A percentile compares a stretch with the other conserved stretches of the same genome.
Conservation (phyloP, 2,113 vertebrate genomes). For the Struthio camelus region DNA sequence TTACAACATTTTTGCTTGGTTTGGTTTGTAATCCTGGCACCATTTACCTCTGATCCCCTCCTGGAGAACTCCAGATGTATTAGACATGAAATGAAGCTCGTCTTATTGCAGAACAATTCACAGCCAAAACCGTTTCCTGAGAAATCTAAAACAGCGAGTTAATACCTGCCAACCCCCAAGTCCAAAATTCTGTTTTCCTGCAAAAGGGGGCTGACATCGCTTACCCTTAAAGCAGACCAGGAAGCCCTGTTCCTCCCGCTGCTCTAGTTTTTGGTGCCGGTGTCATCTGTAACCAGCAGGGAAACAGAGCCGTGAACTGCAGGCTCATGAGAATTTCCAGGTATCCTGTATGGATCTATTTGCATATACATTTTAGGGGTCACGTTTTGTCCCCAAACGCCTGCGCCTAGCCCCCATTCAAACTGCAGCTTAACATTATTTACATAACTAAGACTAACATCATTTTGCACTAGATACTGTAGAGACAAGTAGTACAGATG, state of each 20-base stretch:
- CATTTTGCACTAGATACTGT: too few relatives aligned
- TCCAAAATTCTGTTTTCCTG: not conserved
- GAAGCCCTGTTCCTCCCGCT: accelerated
- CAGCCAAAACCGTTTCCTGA: not conserved
- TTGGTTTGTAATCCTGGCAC: not conserved
- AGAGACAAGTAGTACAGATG: not conserved
- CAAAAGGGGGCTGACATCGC: not conserved
- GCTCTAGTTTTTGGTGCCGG: not conserved
- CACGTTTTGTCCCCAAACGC: not conserved
- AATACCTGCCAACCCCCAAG: not conserved
- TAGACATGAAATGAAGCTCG: not conserved
- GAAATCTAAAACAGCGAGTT: not conserved
- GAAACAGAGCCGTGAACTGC: not conserved
- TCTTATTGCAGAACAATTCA: not conserved
- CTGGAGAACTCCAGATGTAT: not conserved
- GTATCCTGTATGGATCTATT: accelerated
- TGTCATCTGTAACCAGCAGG: not conserved
- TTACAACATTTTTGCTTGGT: accelerated
- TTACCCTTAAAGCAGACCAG: not conserved
- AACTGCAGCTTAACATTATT: accelerated
- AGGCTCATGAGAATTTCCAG: not conserved
- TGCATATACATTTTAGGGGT: not conserved
- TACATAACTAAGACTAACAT: not conserved
- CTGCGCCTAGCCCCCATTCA: not conserved
- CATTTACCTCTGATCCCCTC: not conserved